These are phyloP conservation scores for Pyrocoelia pectoralis DNA, from an alignment of 2,888 invertebrate species.

Conservation along the genomic window DNA sequence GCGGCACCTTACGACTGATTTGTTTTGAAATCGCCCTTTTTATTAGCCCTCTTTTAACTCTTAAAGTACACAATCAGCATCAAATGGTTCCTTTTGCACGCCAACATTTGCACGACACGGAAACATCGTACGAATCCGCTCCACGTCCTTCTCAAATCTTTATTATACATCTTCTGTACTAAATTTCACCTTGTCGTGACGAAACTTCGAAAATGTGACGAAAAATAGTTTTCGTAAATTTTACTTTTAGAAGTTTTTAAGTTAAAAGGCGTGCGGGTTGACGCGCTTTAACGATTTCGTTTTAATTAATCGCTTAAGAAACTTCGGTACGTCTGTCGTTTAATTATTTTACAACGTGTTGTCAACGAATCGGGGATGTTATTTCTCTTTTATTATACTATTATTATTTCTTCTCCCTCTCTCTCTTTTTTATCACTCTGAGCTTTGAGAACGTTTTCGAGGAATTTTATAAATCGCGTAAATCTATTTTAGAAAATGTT, in stretches of 20 bases:
- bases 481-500: too few relatives aligned
- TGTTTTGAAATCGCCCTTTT: constrained; percentile 38
- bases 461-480: too few relatives aligned
- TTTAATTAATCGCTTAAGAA: too few relatives aligned
- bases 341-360: too few relatives aligned
- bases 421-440: too few relatives aligned
- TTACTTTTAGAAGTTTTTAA: constrained; percentile 5
- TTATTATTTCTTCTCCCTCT: too few relatives aligned
- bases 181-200: constrained; percentile 44
- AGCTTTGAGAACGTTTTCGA: too few relatives aligned
- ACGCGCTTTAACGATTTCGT: too few relatives aligned
- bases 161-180: constrained; percentile 45
- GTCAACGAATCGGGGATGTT: too few relatives aligned
- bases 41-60: constrained; percentile 37
- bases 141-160: constrained; percentile 40
- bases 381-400: too few relatives aligned
- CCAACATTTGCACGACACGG: constrained; percentile 39
- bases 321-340: too few relatives aligned
- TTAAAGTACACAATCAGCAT: constrained; percentile 39
- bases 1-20: constrained; percentile 39
- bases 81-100: constrained; percentile 42
- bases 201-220: constrained; percentile 31
- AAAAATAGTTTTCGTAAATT: constrained; percentile 19
- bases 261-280: too few relatives aligned
- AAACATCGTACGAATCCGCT: constrained; percentile 36